Conservation (phyloP, 1,140 invertebrate genomes). For the Plutomurus gul region DNA sequence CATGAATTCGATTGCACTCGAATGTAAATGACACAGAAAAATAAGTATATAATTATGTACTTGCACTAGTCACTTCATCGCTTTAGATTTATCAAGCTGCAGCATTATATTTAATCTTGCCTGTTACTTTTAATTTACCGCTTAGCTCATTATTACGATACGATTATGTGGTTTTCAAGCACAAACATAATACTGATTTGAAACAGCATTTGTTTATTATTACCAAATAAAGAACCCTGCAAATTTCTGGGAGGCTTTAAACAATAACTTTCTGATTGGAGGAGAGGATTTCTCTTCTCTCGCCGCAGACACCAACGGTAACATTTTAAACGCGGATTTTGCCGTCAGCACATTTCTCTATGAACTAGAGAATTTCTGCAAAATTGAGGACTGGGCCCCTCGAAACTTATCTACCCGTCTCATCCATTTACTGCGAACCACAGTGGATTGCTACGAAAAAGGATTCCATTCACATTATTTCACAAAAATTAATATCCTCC, state of each 20-base stretch:
- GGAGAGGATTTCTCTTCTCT: constrained; percentile 35
- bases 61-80: no score
- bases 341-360: constrained; percentile 42
- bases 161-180: no score
- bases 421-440: constrained; percentile 13
- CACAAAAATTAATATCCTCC: constrained; percentile 47
- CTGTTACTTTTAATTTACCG: no score
- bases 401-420: constrained; percentile 44
- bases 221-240: no score
- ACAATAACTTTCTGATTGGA: constrained; percentile 43
- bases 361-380: constrained; percentile 43
- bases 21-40: no score
- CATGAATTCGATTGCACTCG: neutral
- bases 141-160: no score
- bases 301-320: neutral
- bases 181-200: no score
- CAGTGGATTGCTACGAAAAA: constrained; percentile 47
- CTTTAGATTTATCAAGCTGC: no score
- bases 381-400: constrained; percentile 49
- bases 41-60: no score
- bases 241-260: constrained; percentile 45
- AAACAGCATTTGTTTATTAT: no score
- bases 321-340: constrained; percentile 33
- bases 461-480: constrained; percentile 52
- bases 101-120: no score